Conservation (phyloP, 2,888 invertebrate species). For the Metacarcinus magister region DNA sequence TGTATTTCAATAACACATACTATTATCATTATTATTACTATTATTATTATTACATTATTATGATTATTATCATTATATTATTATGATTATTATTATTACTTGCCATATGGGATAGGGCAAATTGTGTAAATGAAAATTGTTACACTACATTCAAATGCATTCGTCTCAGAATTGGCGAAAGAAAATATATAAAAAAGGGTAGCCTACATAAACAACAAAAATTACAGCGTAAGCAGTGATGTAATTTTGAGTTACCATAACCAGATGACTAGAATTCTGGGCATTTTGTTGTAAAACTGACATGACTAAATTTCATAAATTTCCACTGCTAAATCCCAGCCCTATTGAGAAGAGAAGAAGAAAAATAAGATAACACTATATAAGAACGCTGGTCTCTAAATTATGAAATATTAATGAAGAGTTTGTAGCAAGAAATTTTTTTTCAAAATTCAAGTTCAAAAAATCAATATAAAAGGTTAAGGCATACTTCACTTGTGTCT, state of each 20-base stretch:
- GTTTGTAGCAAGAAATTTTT: background rate
- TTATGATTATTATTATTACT: background rate
- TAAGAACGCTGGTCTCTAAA: background rate
- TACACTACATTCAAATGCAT: background rate
- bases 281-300: background rate
- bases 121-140: background rate
- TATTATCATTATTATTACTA: background rate
- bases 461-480: slow-evolving; percentile 34
- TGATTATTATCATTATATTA: background rate
- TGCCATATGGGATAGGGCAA: background rate
- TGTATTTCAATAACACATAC: background rate
- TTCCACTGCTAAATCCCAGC: slow-evolving; percentile 4
- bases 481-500: slow-evolving; percentile 49
- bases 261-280: slow-evolving; percentile 43
- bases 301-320: background rate
- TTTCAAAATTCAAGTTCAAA: background rate
- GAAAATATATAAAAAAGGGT: background rate
- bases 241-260: background rate
- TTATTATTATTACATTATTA: background rate
- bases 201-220: background rate
- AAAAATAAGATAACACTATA: background rate
- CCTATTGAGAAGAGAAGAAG: slow-evolving; percentile 19
- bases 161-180: background rate
- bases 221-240: background rate
- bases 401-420: background rate